Evolutionary conservation across 1,140 invertebrate species (phyloP).

Genomic region (Sinella curviseta): DNA sequence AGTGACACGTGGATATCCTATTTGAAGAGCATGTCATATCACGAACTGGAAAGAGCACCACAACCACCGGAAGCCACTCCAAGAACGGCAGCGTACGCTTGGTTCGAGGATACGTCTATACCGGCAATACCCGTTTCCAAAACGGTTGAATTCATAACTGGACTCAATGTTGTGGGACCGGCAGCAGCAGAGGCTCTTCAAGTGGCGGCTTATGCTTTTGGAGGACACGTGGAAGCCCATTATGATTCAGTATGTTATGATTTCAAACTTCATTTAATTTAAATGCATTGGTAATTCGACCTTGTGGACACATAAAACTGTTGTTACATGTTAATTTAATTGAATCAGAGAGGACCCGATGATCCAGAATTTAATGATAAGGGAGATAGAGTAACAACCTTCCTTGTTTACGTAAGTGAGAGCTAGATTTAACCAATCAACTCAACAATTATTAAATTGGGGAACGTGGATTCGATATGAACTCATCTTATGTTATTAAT

Average conservation of each 20-base stretch:
- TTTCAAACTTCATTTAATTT: constrained; percentile 19
- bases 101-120: constrained; percentile 34
- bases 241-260: constrained; percentile 36
- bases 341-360: constrained; percentile 1
- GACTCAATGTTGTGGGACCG: constrained; percentile 33
- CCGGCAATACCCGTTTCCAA: constrained; percentile 14
- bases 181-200: constrained; percentile 35
- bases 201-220: constrained; percentile 28
- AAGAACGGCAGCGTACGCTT: constrained; percentile 40
- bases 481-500: background rate
- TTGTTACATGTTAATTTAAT: background rate
- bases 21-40: background rate
- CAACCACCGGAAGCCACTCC: background rate
- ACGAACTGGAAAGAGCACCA: constrained; percentile 30
- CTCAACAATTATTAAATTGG: background rate
- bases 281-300: too few species aligned
- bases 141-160: constrained; percentile 39
- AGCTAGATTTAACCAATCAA: too few species aligned
- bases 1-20: constrained; percentile 28
- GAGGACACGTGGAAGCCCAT: constrained; percentile 29
- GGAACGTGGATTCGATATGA: background rate
- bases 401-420: constrained; percentile 41
- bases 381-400: constrained; percentile 43
- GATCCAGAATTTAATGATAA: constrained; percentile 5
- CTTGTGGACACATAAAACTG: background rate